Percentiles rank a stretch among this genome's conserved stretches.
phyloP scores from a whole-genome alignment of 2,888 invertebrate species.

The Ischnus inquisitorius region DNA sequence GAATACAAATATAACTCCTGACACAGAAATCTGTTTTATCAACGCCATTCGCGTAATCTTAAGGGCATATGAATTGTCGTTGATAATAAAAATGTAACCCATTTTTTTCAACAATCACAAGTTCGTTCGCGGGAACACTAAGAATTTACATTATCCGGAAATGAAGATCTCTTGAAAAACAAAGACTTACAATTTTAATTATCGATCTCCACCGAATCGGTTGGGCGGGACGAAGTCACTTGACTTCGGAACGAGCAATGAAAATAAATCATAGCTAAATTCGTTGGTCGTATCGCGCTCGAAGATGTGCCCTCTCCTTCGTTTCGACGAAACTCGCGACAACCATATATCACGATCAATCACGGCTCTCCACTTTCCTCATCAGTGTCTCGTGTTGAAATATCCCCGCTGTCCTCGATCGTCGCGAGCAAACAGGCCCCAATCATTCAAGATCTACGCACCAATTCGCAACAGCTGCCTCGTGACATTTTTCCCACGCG shows the following conservation, averaged over 20 bases:
- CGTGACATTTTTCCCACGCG: slow-evolving; percentile 44
- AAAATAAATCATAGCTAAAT: neutral
- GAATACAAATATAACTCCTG: no score
- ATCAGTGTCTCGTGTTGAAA: slow-evolving; percentile 15
- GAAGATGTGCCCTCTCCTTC: neutral
- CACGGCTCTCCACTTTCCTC: slow-evolving; percentile 56
- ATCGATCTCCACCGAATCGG: no score
- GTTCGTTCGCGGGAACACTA: no score
- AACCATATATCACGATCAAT: slow-evolving; percentile 46
- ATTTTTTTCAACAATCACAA: no score
- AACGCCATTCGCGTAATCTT: no score
- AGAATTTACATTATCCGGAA: no score
- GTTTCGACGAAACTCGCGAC: neutral
- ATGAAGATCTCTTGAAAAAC: no score
- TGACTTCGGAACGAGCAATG: neutral
- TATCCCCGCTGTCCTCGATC: neutral
- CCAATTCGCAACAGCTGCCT: slow-evolving; percentile 41
- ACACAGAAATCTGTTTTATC: no score
- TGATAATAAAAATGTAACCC: no score
- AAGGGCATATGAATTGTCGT: no score
- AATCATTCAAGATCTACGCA: slow-evolving; percentile 53
- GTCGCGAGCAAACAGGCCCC: slow-evolving; percentile 5
- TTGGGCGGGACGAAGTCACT: no score
- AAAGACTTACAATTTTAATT: no score
- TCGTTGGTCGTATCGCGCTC: neutral